Percentiles rank a stretch among this genome's conserved stretches.
Conservation (phyloP, 1,140 invertebrate species). For the Ceratitis capitata region DNA sequence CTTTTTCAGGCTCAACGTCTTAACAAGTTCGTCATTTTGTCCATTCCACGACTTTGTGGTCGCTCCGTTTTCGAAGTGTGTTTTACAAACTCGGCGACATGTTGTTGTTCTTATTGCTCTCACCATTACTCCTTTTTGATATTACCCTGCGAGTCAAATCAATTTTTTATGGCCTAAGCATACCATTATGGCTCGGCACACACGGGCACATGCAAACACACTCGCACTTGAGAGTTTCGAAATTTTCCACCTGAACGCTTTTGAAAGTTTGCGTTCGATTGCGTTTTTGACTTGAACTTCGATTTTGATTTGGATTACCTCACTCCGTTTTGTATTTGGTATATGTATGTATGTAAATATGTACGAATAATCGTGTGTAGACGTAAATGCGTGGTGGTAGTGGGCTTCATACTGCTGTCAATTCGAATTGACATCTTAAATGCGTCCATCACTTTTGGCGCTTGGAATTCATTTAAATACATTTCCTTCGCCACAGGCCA, state of each 20-base stretch:
- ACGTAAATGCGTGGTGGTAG: conserved; percentile 39
- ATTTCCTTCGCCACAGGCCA: conserved; percentile 49
- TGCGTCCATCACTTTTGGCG: conserved; percentile 60
- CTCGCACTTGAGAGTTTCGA: not conserved
- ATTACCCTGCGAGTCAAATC: conserved; percentile 27
- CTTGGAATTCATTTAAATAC: conserved; percentile 64
- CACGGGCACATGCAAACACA: not conserved
- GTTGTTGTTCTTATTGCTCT: not conserved
- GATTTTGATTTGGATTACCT: conserved; percentile 25
- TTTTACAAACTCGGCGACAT: not conserved
- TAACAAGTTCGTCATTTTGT: not conserved
- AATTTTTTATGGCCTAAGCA: conserved; percentile 13
- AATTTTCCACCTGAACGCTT: conserved; percentile 39
- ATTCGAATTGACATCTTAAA: conserved; percentile 64
- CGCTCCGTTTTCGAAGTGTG: not conserved
- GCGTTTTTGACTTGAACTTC: conserved; percentile 34
- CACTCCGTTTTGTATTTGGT: conserved; percentile 1
- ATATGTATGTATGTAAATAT: not conserved
- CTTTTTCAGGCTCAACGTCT: not conserved
- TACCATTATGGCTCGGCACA: not conserved
- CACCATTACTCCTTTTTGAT: not conserved
- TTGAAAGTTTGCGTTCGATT: conserved; percentile 39
- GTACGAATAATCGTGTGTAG: not conserved
- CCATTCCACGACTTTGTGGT: not conserved
- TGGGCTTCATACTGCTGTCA: conserved; percentile 49